Base-by-base conservation (phyloP, 2,888 invertebrate species). In the Heteromurus nitidus region DNA sequence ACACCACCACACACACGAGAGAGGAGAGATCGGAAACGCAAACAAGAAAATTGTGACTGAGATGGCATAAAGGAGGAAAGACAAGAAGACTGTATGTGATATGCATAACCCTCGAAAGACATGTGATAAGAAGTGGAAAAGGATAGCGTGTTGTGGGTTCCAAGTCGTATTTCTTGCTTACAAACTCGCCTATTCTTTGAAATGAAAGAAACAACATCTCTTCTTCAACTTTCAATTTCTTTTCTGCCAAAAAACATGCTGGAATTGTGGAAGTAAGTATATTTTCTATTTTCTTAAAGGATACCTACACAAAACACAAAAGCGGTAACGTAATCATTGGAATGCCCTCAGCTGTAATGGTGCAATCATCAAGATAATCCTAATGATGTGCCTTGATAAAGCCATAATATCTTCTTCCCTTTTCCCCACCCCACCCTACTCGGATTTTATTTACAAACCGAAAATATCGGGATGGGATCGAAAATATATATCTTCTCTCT, bases 381-480 rank as follows among this genome's bases (percentile, higher is more conserved):
- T 70, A 79, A 79, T 79, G 77, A 79, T 79, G 77, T 79, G 50
- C 55, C 44, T 60, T 79, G 77, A 79, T 79, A 79, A 69, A 76
- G 68, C 50, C 16, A 20, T 69, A 58, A n/a, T 53, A 55, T 72
- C 20, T n/a, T 47, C 30, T 60, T 20, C 68, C 16, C 60, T 16
- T 60, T 50, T 22, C 50, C 28, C 36, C 60, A 16, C 30, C 60
- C n/a, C n/a, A 47, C 47, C 65, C 73, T 18, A 30, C 11, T 44
- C 47, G 53, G 30, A 42, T 64, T 70, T 70, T 79, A 79, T 70
- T 70, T 79, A 69, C 70, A 70, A 70, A 70, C 77, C 64, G 60
- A 62, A n/a, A n/a, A n/a, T n/a, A n/a, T n/a, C n/a, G n/a, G n/a
- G n/a, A n/a, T n/a, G n/a, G n/a, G n/a, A 69, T 64, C 62, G 62